Evolutionary conservation across 2,888 invertebrate species (phyloP).

Genomic region (Eilema sororculum): DNA sequence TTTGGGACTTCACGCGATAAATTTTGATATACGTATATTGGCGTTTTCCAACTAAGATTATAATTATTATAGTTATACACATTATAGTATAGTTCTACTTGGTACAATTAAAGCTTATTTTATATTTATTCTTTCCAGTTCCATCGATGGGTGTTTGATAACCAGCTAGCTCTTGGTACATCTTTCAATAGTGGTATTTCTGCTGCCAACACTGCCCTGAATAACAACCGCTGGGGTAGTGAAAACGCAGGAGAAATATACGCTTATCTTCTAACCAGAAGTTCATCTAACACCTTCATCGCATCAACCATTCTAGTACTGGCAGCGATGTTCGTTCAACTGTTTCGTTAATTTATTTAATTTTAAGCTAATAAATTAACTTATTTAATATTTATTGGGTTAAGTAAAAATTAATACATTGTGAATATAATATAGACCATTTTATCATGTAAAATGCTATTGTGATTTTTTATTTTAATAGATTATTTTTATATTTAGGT

Average conservation of each 20-base stretch:
- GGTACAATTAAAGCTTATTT: no score
- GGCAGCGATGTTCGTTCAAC: constrained; percentile 59
- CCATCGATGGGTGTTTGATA: constrained; percentile 71
- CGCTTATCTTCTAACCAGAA: constrained; percentile 43
- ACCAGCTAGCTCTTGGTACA: constrained; percentile 62
- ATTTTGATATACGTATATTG: no score
- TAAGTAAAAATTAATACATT: constrained; percentile 1
- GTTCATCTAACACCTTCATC: constrained; percentile 57
- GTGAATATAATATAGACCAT: background rate
- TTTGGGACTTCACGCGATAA: no score
- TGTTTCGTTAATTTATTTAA: constrained; percentile 59
- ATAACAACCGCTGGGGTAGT: constrained; percentile 77
- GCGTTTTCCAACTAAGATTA: no score
- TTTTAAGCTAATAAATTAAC: constrained; percentile 2
- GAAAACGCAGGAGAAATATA: constrained; percentile 60
- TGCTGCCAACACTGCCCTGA: constrained; percentile 62
- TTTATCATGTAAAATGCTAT: background rate
- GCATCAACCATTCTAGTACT: constrained; percentile 64
- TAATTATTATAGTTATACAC: no score
- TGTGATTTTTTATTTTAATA: background rate
- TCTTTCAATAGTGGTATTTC: constrained; percentile 62
- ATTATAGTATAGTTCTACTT: no score
- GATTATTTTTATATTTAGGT: constrained; percentile 3
- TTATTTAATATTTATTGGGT: constrained; percentile 1
- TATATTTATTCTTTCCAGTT: constrained; percentile 61